phyloP scores from a whole-genome alignment of 2,888 invertebrate genomes.

The Drosophila neotestacea region DNA sequence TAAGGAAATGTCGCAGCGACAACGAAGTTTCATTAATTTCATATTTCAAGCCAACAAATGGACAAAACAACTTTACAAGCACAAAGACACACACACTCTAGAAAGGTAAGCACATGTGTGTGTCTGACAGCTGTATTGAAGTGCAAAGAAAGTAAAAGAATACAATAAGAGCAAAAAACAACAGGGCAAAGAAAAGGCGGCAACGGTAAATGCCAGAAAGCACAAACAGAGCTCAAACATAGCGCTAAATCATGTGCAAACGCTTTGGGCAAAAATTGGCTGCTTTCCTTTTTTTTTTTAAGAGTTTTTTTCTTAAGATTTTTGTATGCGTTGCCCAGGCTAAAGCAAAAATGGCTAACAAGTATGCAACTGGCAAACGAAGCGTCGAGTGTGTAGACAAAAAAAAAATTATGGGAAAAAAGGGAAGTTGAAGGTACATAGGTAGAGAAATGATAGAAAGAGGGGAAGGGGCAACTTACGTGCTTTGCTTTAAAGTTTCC shows the following conservation, averaged over 20 bases:
- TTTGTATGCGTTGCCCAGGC: neutral
- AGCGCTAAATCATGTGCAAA: constrained; percentile 66
- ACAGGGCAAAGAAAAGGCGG: constrained; percentile 2
- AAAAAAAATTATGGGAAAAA: neutral
- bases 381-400: neutral
- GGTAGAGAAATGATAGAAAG: neutral
- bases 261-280: constrained; percentile 60
- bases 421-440: neutral
- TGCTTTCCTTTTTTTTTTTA: constrained; percentile 16
- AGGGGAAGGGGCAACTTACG: constrained; percentile 16
- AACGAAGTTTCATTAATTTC: constrained; percentile 37
- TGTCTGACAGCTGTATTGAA: constrained; percentile 64
- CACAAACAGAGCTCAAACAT: constrained; percentile 31
- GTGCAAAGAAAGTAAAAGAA: constrained; percentile 9
- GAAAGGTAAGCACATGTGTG: constrained; percentile 37
- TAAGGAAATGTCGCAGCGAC: constrained; percentile 1
- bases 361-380: constrained; percentile 37
- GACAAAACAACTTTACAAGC: constrained; percentile 7
- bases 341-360: constrained; percentile 27
- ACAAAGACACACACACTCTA: neutral
- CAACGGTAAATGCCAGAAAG: constrained; percentile 27
- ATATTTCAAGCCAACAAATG: constrained; percentile 23
- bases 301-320: constrained; percentile 2
- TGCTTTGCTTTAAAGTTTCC: constrained; percentile 53
- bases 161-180: constrained; percentile 20